phyloP scores from a whole-genome alignment of 2,888 invertebrate genomes.

The Drosophila prolongata region DNA sequence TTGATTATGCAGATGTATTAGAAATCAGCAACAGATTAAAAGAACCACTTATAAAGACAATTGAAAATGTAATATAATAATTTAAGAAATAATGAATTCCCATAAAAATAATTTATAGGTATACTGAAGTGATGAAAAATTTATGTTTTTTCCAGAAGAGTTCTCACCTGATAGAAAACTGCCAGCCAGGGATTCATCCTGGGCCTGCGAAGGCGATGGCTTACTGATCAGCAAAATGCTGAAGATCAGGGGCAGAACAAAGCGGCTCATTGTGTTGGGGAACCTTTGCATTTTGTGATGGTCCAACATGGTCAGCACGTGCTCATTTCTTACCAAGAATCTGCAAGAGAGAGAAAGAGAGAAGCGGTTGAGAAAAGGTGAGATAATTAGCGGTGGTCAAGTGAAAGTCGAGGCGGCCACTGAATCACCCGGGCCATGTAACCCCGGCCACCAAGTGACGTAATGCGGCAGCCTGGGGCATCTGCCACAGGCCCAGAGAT shows the following conservation, averaged over 20 bases:
- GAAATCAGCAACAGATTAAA: no score
- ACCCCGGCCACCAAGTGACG: slow-evolving; percentile 59
- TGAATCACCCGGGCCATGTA: slow-evolving; percentile 52
- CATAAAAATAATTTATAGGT: no score
- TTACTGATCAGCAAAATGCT: slow-evolving; percentile 38
- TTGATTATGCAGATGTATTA: no score
- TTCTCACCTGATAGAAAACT: slow-evolving; percentile 92
- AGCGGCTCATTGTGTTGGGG: slow-evolving; percentile 12
- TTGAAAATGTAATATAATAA: no score
- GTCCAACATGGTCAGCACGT: slow-evolving; percentile 49
- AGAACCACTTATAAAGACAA: neutral
- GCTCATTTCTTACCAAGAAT: slow-evolving; percentile 60
- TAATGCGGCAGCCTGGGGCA: slow-evolving; percentile 45
- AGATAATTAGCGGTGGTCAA: slow-evolving; percentile 48
- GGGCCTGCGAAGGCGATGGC: slow-evolving; percentile 51
- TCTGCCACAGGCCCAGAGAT: slow-evolving; percentile 49
- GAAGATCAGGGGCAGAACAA: slow-evolving; percentile 37
- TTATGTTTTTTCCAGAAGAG: neutral
- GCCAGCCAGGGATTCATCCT: slow-evolving; percentile 92
- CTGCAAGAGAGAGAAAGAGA: slow-evolving; percentile 27
- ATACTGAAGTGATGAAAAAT: no score
- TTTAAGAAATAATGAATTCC: no score
- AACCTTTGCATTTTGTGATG: slow-evolving; percentile 17
- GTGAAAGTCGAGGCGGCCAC: slow-evolving; percentile 51
- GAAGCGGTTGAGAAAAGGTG: slow-evolving; percentile 41